Percentiles rank a stretch among this genome's conserved stretches.
These are phyloP conservation scores for Phyto melanocephala DNA, from an alignment of 2,888 invertebrate species.

Conservation along the genomic window DNA sequence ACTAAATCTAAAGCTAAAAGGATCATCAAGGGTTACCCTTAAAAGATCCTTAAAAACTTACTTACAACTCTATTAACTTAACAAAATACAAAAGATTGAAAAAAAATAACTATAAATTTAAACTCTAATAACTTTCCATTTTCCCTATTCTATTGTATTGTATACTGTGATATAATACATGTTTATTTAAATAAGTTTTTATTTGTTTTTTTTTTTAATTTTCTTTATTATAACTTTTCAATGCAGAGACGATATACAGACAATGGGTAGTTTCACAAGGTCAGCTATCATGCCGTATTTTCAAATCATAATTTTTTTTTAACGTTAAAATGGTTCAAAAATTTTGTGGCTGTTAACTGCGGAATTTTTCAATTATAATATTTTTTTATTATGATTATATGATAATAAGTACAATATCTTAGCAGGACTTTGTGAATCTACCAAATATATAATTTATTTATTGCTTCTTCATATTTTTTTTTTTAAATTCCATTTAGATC, in stretches of 20 bases:
- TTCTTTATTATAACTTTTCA: slow-evolving; percentile 1
- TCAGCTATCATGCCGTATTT: too few species aligned
- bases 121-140: slow-evolving; percentile 50
- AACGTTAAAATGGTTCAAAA: too few species aligned
- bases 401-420: too few species aligned
- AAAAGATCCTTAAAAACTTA: slow-evolving; percentile 1
- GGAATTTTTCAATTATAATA: too few species aligned
- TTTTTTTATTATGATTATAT: too few species aligned
- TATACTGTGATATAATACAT: slow-evolving; percentile 23
- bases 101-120: slow-evolving; percentile 17
- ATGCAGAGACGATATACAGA: slow-evolving; percentile 47
- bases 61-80: slow-evolving; percentile 29
- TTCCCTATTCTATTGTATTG: slow-evolving; percentile 43
- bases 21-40: not conserved
- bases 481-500: too few species aligned
- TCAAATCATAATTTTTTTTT: too few species aligned
- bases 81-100: not conserved
- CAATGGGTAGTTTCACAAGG: too few species aligned
- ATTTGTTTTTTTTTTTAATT: not conserved
- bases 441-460: too few species aligned
- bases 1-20: slow-evolving; percentile 39
- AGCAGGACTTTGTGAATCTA: too few species aligned
- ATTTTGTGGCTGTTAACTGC: too few species aligned
- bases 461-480: too few species aligned
- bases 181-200: not conserved